Conservation (phyloP, 2,888 invertebrate genomes). For the Drosophila putrida region DNA sequence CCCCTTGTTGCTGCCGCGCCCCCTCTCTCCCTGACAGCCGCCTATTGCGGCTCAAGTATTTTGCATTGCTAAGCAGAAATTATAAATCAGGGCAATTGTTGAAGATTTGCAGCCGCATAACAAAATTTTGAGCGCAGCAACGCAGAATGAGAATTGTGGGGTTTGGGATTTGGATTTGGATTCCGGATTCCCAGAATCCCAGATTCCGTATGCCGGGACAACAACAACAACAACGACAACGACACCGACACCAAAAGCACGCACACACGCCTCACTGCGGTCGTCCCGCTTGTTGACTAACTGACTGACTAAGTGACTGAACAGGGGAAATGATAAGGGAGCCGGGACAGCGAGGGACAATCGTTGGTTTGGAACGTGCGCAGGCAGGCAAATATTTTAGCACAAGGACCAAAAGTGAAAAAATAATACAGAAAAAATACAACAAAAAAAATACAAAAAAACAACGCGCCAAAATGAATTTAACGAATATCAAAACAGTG, state of each 20-base stretch:
- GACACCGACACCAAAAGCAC: conserved; percentile 36
- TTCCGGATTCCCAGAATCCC: conserved; percentile 35
- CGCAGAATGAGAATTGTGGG: conserved; percentile 23
- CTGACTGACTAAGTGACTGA: conserved; percentile 73
- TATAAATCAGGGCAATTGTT: conserved; percentile 83
- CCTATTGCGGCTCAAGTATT: conserved; percentile 80
- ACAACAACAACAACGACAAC: neutral
- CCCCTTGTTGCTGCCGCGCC: neutral
- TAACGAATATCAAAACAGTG: conserved; percentile 66
- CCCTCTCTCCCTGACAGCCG: neutral
- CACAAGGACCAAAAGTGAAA: conserved; percentile 61
- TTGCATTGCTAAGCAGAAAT: conserved; percentile 83
- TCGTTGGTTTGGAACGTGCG: conserved; percentile 52
- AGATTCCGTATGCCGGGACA: conserved; percentile 37
- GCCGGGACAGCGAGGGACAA: neutral
- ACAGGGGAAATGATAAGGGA: conserved; percentile 4
- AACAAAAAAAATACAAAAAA: conserved; percentile 31
- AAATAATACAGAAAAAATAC: conserved; percentile 30
- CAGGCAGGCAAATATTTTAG: conserved; percentile 68
- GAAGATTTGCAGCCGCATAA: conserved; percentile 82
- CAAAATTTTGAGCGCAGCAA: conserved; percentile 56
- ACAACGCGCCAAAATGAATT: conserved; percentile 65
- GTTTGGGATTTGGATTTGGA: conserved; percentile 14
- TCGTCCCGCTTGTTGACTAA: conserved; percentile 67
- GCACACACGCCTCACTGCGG: conserved; percentile 54